A percentile compares a stretch with the other conserved stretches of the same genome.
phyloP scores from a whole-genome alignment of 2,113 vertebrate species.

The Brienomyrus brachyistius region DNA sequence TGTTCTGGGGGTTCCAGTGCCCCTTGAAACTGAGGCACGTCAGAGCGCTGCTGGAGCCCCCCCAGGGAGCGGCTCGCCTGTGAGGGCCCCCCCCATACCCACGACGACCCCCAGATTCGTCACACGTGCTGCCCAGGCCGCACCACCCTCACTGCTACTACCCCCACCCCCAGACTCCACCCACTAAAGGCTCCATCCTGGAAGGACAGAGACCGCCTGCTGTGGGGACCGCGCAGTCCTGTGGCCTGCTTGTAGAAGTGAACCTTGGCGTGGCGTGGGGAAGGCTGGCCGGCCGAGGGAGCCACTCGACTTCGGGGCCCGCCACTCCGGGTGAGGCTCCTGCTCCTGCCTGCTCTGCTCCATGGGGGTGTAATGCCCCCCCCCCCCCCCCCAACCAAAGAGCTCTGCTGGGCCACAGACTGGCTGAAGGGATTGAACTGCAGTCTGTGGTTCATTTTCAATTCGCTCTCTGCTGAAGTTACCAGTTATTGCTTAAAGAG shows the following conservation, averaged over 20 bases:
- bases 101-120: neutral
- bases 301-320: conserved; percentile 80
- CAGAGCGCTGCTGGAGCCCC: neutral
- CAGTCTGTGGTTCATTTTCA: neutral
- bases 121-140: neutral
- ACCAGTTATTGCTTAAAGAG: neutral
- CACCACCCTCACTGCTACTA: neutral
- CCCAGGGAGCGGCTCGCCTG: neutral
- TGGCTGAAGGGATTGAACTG: neutral
- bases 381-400: neutral
- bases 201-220: neutral
- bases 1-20: neutral
- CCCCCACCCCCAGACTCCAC: neutral
- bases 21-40: neutral
- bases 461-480: neutral
- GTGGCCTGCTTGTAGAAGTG: neutral
- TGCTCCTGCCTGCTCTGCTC: neutral
- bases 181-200: conserved; percentile 1
- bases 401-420: neutral
- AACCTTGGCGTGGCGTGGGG: neutral
- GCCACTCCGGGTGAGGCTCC: conserved; percentile 74
- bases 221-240: neutral
- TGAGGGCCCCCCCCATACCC: neutral
- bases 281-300: conserved; percentile 33
- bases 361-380: neutral